Base-by-base conservation (phyloP, 2,888 invertebrate species). In the Noctua pronuba region DNA sequence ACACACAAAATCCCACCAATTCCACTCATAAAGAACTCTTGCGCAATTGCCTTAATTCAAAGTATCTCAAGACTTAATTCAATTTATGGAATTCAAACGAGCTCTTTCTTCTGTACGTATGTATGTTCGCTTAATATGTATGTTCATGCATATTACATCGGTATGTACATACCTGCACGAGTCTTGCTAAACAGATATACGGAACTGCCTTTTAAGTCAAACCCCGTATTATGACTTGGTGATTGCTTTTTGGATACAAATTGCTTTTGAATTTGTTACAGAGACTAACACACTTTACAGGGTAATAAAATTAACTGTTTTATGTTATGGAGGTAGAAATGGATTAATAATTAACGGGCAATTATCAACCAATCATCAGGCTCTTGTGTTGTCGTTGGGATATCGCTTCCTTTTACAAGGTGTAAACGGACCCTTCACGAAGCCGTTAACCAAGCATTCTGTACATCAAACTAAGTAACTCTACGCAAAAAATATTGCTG, bases 121-220 rank as follows among this genome's bases (percentile, higher is more conserved):
- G 35, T 66, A 76, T 35, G 41, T 73, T 28, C 52, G 21, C 35
- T 83, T 66, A 75, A 69, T 69, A 83, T 83, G 75, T 79, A 73
- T 79, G 80, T 73, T 64, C 67, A 83, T 82, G 74, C 74, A 83
- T 83, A 75, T 79, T 69, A 79, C 64, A 83, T 82, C 38, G 18
- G 44, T 78, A 46, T 58, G 79, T 72, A 83, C 79, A 82, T 79
- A 52, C 79, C 64, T 46, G 74, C 84, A 74, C 82, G 81, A 58
- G 67, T 46, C 67, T 74, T 82, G 58, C 71, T 58, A 64, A 83
- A 67, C 70, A 77, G 65, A 74, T 74, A 60, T 83, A 71, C 49
- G 70, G 62, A 83, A 77, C 31, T 81, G 62, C 73, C 69, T 70
- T 73, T 49, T 74, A 70, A 71, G 62, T 74, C 49, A 35, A 73